phyloP scores from a whole-genome alignment of 2,888 invertebrate species.

The Caenorhabditis sinica region DNA sequence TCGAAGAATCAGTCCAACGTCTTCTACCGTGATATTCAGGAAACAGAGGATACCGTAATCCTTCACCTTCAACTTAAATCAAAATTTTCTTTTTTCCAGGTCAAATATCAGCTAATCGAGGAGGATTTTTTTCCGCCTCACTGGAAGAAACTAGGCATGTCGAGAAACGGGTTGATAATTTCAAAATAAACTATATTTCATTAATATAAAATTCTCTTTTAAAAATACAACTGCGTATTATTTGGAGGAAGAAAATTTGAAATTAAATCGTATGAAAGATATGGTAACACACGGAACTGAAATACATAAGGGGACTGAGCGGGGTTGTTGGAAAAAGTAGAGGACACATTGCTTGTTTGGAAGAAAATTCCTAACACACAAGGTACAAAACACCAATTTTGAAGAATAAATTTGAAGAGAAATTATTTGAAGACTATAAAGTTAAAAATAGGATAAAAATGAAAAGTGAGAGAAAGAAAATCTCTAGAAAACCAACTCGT shows the following conservation, averaged over 20 bases:
- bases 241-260: conserved; percentile 19
- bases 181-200: conserved; percentile 55
- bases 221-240: conserved; percentile 9
- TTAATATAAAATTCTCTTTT: conserved; percentile 16
- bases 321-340: no score
- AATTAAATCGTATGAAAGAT: conserved; percentile 51
- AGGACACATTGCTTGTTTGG: conserved; percentile 6
- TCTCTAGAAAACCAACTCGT: conserved; percentile 57
- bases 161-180: conserved; percentile 33
- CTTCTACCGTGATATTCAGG: conserved; percentile 54
- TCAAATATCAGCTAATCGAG: conserved; percentile 44
- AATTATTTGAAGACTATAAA: conserved; percentile 1
- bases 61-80: not conserved
- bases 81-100: conserved; percentile 17
- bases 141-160: conserved; percentile 51
- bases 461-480: conserved; percentile 26
- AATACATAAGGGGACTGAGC: conserved; percentile 61
- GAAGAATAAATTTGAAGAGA: not conserved
- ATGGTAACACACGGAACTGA: conserved; percentile 63
- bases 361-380: not conserved
- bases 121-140: conserved; percentile 54
- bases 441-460: not conserved
- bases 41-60: conserved; percentile 49
- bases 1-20: conserved; percentile 53
- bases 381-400: no score